A percentile compares a stretch with the other conserved stretches of the same genome.
Conservation (phyloP, 2,888 invertebrate genomes). For the Drosophila tripunctata region DNA sequence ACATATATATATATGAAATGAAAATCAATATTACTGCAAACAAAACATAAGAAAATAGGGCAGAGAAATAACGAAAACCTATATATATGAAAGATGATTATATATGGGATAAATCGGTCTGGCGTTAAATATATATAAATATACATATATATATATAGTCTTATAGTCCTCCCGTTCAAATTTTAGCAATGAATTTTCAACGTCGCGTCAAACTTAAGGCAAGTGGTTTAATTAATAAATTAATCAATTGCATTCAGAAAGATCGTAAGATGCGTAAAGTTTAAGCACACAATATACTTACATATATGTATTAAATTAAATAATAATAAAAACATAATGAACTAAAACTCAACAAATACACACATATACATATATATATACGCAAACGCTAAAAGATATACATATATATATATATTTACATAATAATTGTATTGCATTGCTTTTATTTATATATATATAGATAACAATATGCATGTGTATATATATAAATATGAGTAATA, state of each 20-base stretch:
- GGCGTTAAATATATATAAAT: conserved; percentile 22
- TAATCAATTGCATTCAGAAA: conserved; percentile 39
- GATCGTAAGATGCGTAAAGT: conserved; percentile 25
- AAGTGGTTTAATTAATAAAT: conserved; percentile 39
- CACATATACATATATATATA: conserved; percentile 16
- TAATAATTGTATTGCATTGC: conserved; percentile 15
- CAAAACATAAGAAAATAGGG: conserved; percentile 1
- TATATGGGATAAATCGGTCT: conserved; percentile 19
- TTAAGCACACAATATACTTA: conserved; percentile 70
- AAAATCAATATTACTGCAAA: conserved; percentile 20
- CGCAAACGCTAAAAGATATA: conserved; percentile 31
- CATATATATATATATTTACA: conserved; percentile 14
- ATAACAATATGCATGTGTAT: conserved; percentile 15
- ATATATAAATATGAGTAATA: conserved; percentile 23
- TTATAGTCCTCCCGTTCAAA: conserved; percentile 42
- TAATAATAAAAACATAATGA: conserved; percentile 29
- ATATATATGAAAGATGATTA: not conserved
- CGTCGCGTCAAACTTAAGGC: conserved; percentile 37
- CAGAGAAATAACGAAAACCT: not conserved
- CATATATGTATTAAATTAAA: conserved; percentile 73
- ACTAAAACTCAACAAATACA: conserved; percentile 39
- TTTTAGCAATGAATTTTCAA: conserved; percentile 59
- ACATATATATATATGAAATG: not conserved
- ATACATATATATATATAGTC: conserved; percentile 1
- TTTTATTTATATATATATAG: conserved; percentile 27